These are phyloP conservation scores for Lycodopsis pacificus DNA, from an alignment of 2,797 vertebrate genomes.

Conservation along the genomic window DNA sequence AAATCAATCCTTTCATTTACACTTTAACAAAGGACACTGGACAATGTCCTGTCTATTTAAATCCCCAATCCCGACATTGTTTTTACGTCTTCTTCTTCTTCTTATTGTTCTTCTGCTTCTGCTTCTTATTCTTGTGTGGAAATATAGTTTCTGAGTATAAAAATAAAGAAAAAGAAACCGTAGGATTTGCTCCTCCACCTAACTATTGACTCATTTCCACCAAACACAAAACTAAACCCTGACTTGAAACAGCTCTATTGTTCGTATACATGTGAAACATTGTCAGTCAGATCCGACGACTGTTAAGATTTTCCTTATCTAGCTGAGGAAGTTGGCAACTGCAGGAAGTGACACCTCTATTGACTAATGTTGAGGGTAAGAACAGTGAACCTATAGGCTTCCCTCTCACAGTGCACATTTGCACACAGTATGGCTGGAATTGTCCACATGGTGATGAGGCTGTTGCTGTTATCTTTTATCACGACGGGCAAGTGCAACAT, in stretches of 20 bases:
- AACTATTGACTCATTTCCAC: neutral
- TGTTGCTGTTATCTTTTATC: slow-evolving; percentile 38
- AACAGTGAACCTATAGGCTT: neutral
- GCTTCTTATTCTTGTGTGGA: too few species aligned
- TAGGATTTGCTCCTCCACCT: neutral
- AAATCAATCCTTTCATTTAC: neutral
- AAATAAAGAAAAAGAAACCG: neutral
- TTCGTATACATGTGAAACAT: neutral
- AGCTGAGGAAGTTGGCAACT: slow-evolving; percentile 41
- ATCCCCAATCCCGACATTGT: neutral
- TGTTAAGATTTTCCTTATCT: neutral
- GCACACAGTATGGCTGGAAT: slow-evolving; percentile 29
- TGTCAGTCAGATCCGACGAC: neutral
- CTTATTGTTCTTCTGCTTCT: neutral
- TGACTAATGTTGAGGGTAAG: neutral
- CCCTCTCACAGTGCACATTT: neutral
- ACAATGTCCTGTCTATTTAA: neutral
- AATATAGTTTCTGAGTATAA: neutral
- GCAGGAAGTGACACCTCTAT: slow-evolving; percentile 43
- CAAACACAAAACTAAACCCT: neutral
- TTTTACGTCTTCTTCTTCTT: neutral
- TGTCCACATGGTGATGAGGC: neutral
- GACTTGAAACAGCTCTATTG: neutral
- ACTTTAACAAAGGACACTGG: neutral
- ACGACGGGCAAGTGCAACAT: slow-evolving; percentile 34